Evolutionary conservation across 2,888 invertebrate species (phyloP).

Genomic region (Andrena fulva): DNA sequence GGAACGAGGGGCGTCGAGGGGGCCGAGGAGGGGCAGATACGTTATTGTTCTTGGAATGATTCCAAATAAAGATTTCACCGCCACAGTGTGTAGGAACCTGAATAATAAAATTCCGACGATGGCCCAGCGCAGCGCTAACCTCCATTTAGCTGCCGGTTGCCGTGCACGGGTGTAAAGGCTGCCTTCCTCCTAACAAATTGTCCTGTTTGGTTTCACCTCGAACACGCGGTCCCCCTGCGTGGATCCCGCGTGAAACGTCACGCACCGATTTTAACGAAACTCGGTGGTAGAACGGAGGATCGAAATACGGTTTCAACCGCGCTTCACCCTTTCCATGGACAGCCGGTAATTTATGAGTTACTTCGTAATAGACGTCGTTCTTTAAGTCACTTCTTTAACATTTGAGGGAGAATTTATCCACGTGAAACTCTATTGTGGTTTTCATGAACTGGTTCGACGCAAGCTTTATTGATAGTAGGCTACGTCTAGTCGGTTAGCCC

Average conservation of each 20-base stretch:
- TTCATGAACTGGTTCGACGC: no score
- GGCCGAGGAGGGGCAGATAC: slow-evolving; percentile 70
- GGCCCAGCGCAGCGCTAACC: slow-evolving; percentile 71
- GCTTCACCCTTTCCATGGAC: not conserved
- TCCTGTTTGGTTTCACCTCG: slow-evolving; percentile 70
- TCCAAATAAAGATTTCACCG: slow-evolving; percentile 84
- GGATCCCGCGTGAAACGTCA: not conserved
- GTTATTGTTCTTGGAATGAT: slow-evolving; percentile 85
- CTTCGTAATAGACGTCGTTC: not conserved
- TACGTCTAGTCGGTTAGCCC: no score
- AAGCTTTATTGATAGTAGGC: not conserved
- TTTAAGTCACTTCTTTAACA: no score
- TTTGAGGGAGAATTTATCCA: no score
- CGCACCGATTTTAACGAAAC: not conserved
- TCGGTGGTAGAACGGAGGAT: not conserved
- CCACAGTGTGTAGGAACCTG: slow-evolving; percentile 80
- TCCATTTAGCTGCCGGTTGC: slow-evolving; percentile 73
- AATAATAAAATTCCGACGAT: slow-evolving; percentile 82
- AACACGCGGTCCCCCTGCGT: slow-evolving; percentile 53
- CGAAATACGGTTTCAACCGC: not conserved
- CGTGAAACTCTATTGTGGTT: no score
- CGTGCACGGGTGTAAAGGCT: slow-evolving; percentile 64
- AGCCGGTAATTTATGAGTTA: not conserved
- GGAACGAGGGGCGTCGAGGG: slow-evolving; percentile 17
- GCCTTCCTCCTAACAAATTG: slow-evolving; percentile 69